A percentile compares a stretch with the other conserved stretches of the same genome.
Evolutionary conservation across 2,797 vertebrate species (phyloP).

Genomic region (Pygocentrus nattereri): DNA sequence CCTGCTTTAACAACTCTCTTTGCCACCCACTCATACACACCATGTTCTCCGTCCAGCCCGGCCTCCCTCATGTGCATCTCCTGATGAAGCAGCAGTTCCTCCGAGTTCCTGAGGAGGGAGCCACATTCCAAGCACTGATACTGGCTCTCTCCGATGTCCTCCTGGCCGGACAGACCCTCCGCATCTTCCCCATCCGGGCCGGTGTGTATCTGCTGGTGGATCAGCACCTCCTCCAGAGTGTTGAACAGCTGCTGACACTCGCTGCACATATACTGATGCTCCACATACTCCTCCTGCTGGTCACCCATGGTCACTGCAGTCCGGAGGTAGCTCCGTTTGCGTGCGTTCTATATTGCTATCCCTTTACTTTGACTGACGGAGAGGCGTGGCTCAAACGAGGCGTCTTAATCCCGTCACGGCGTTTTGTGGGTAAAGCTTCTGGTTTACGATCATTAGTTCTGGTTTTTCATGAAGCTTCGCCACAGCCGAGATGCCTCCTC

Average conservation of each 20-base stretch:
- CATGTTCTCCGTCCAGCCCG: conserved; percentile 76
- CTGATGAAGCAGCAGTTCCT: conserved; percentile 90
- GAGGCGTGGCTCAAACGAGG: not conserved
- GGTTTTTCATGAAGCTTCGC: not conserved
- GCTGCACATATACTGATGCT: conserved; percentile 95
- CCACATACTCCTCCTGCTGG: conserved; percentile 84
- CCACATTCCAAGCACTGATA: conserved; percentile 95
- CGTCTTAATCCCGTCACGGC: not conserved
- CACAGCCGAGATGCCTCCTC: not conserved
- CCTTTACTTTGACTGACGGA: not conserved
- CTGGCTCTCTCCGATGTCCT: conserved; percentile 77
- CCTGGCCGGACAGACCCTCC: conserved; percentile 63
- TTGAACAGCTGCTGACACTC: conserved; percentile 91
- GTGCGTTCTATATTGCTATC: not conserved
- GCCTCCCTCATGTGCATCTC: conserved; percentile 89
- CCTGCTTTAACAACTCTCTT: too few relatives aligned
- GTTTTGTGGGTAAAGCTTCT: not conserved
- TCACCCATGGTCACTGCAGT: conserved; percentile 72
- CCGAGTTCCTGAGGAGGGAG: conserved; percentile 83
- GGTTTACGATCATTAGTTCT: not conserved
- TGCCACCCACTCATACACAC: conserved; percentile 57
- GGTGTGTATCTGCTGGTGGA: conserved; percentile 90
- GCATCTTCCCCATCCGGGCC: conserved; percentile 73
- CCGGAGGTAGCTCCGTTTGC: not conserved
- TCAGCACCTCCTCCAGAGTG: conserved; percentile 89